Percentiles rank a stretch among this genome's conserved stretches.
phyloP scores from a whole-genome alignment of 64 coral and sea anemone species.

The Platygyra sinensis region DNA sequence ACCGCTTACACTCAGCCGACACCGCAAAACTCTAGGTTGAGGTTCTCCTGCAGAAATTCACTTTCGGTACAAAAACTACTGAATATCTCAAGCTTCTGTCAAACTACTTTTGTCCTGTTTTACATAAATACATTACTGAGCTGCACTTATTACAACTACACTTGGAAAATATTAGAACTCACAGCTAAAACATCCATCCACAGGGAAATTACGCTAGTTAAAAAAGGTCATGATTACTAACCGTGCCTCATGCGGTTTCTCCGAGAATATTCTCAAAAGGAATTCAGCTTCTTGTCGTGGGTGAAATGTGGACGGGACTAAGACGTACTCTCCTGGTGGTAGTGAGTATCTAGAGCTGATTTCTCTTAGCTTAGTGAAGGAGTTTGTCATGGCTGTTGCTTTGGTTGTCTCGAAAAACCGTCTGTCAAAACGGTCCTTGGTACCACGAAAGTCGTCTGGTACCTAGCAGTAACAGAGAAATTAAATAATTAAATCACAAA shows the following conservation, averaged over 20 bases:
- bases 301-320: slow-evolving; percentile 90
- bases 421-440: slow-evolving; percentile 56
- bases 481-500: too few relatives aligned
- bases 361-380: slow-evolving; percentile 80
- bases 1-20: too few relatives aligned
- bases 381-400: slow-evolving; percentile 76
- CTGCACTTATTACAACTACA: too few relatives aligned
- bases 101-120: too few relatives aligned
- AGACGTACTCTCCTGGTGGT: slow-evolving; percentile 67
- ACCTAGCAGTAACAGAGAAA: slow-evolving; percentile 29
- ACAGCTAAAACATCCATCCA: too few relatives aligned
- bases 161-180: too few relatives aligned
- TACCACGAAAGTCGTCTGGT: slow-evolving; percentile 38
- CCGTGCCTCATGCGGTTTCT: slow-evolving; percentile 80
- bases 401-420: slow-evolving; percentile 78
- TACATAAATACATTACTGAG: too few relatives aligned
- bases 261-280: slow-evolving; percentile 84
- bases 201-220: too few relatives aligned
- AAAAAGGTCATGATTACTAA: neutral
- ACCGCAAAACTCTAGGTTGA: too few relatives aligned
- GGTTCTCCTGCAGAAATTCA: too few relatives aligned
- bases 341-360: slow-evolving; percentile 75
- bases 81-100: too few relatives aligned
- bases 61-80: too few relatives aligned
- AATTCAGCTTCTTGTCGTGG: slow-evolving; percentile 73